Evolutionary conservation across 2,888 invertebrate genomes (phyloP), one percentile per base, ranked within the genome.

Genomic region (Parascotia fuliginaria): DNA sequence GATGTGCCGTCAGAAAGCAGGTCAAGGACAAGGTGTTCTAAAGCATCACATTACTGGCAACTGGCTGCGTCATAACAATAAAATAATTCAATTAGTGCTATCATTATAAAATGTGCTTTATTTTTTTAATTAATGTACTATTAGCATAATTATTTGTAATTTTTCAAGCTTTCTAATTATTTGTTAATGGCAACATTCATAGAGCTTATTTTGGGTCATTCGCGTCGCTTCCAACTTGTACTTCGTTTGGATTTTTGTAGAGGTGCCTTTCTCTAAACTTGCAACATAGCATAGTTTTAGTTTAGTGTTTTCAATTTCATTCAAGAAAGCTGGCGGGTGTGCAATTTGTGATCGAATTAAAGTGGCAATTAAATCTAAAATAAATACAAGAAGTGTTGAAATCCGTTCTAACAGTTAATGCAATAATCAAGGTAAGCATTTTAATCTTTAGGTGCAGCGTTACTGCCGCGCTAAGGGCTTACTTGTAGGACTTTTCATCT

Each of bases 191-290:
- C 89, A 92, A 91, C 90, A 88, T 80, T 81, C 60, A 58, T 71
- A 70, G 83, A 92, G 92, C 92, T 92, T 92, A 92, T 92, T 92
- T 92, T 92, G 92, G 91, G 91, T 92, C 92, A 92, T 79, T 92
- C 87, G 87, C 87, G 87, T 87, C 86, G 81, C 84, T 86, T 89
- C 88, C 84, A 89, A 87, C 88, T 89, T 88, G 87, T 88, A 86
- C 85, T 89, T 88, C 87, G 82, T 79, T 86, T 83, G 79, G 79
- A 79, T 83, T 87, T 87, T 87, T 85, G 80, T 90, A 85, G 87
- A 89, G 88, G 89, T 91, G 92, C 92, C 92, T 92, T 91, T 91
- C 90, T 87, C 89, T 90, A 89, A 89, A 90, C 91, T 91, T 91
- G 89, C 90, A 89, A 89, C 89, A 88, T 89, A 89, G 83, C 81